These are phyloP conservation scores for Macrosteles quadrilineatus DNA, from an alignment of 1,140 invertebrate species.

Conservation along the genomic window DNA sequence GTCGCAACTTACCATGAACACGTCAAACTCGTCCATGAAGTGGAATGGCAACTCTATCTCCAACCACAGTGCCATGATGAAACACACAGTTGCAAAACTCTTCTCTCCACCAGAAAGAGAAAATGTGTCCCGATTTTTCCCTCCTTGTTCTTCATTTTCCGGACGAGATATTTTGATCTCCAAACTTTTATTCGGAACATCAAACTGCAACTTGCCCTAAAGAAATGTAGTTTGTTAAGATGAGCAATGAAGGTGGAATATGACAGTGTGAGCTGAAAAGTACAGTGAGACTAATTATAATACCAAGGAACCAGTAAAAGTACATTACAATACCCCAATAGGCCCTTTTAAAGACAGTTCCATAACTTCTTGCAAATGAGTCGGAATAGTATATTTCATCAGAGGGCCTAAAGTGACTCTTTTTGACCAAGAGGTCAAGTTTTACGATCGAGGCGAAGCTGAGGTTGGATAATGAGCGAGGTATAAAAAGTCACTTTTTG, in stretches of 20 bases:
- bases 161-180: constrained; percentile 61
- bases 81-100: constrained; percentile 92
- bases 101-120: constrained; percentile 93
- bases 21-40: constrained; percentile 97
- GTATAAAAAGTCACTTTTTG: no score
- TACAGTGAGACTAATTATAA: no score
- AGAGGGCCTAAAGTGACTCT: no score
- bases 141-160: constrained; percentile 43
- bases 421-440: no score
- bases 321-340: no score
- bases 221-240: background rate
- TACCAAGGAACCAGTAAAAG: no score
- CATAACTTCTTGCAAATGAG: no score
- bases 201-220: constrained; percentile 55
- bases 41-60: constrained; percentile 89
- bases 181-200: constrained; percentile 58
- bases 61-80: constrained; percentile 93
- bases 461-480: no score
- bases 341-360: no score
- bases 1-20: constrained; percentile 84
- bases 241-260: background rate
- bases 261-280: no score
- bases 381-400: no score
- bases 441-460: no score
- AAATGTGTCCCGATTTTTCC: constrained; percentile 52